These are phyloP conservation scores for Athalia rosae DNA, from an alignment of 2,888 invertebrate species.

Conservation along the genomic window DNA sequence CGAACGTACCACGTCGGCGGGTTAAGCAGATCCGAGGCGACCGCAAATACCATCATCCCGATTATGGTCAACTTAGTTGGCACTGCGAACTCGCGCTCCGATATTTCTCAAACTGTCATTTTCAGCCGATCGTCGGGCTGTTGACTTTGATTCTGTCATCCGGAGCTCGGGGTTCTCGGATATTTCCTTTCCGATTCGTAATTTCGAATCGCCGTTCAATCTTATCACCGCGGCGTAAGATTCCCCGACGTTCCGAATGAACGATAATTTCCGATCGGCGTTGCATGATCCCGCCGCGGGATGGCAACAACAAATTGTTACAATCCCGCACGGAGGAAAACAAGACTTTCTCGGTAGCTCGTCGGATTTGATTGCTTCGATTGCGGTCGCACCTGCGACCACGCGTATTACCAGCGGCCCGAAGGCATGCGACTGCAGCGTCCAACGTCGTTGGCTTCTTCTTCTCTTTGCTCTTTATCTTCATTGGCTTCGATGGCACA, in stretches of 20 bases:
- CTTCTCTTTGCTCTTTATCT: constrained; percentile 24
- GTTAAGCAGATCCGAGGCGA: constrained; percentile 38
- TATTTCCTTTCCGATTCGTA: neutral
- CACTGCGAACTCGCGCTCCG: constrained; percentile 32
- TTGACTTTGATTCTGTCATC: constrained; percentile 6
- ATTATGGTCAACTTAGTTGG: constrained; percentile 39
- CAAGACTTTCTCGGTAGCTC: constrained; percentile 44
- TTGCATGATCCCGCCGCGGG: constrained; percentile 28
- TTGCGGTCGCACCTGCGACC: constrained; percentile 45
- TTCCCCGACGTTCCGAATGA: constrained; percentile 16
- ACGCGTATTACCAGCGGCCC: constrained; percentile 30
- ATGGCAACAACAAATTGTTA: constrained; percentile 26
- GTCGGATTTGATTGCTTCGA: constrained; percentile 45
- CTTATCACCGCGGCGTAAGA: neutral
- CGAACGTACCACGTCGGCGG: constrained; percentile 18
- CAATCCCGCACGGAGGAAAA: constrained; percentile 36
- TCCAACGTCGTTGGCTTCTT: constrained; percentile 16
- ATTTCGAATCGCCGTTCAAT: neutral
- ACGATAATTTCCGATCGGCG: constrained; percentile 4
- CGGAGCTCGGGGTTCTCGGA: neutral
- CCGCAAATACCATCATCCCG: constrained; percentile 45
- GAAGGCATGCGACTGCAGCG: constrained; percentile 30
- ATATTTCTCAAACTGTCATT: constrained; percentile 44
- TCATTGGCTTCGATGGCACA: constrained; percentile 35
- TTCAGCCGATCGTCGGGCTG: constrained; percentile 18